Percentiles rank a stretch among this genome's conserved stretches.
These are phyloP conservation scores for Vimba vimba DNA, from an alignment of 2,113 vertebrate species.

Conservation along the genomic window DNA sequence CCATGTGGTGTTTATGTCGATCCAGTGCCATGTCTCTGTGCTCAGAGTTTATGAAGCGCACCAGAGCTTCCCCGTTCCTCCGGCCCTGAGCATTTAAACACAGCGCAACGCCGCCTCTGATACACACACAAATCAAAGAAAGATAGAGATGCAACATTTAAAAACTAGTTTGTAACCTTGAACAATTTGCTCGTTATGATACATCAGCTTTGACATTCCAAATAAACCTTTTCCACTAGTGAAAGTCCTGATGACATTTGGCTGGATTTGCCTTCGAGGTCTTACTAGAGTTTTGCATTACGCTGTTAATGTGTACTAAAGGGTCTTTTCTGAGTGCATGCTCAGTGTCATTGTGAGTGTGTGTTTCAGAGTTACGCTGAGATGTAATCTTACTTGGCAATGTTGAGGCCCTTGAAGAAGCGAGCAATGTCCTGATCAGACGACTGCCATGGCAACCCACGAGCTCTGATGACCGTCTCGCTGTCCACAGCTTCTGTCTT, in stretches of 20 bases:
- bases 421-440: constrained; percentile 97
- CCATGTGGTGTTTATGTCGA: constrained; percentile 98
- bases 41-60: constrained; percentile 89
- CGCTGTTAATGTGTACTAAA: constrained; percentile 30
- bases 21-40: constrained; percentile 93
- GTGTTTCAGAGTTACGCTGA: neutral
- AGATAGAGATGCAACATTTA: neutral
- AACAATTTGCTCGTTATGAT: neutral
- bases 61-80: constrained; percentile 93
- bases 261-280: neutral
- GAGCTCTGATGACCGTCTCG: constrained; percentile 93
- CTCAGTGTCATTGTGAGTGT: neutral
- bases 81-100: constrained; percentile 95
- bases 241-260: constrained; percentile 20
- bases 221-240: neutral
- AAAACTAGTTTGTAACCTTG: neutral
- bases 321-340: constrained; percentile 14
- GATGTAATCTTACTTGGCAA: constrained; percentile 85
- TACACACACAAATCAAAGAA: constrained; percentile 33
- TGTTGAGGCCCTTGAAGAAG: constrained; percentile 98
- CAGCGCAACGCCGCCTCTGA: constrained; percentile 92
- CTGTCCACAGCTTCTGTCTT: constrained; percentile 91
- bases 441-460: constrained; percentile 96
- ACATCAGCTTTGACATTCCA: neutral
- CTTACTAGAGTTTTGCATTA: constrained; percentile 11